Evolutionary conservation across 1,140 invertebrate species (phyloP).

Genomic region (fruit fly (Drosophila melanogaster)): DNA sequence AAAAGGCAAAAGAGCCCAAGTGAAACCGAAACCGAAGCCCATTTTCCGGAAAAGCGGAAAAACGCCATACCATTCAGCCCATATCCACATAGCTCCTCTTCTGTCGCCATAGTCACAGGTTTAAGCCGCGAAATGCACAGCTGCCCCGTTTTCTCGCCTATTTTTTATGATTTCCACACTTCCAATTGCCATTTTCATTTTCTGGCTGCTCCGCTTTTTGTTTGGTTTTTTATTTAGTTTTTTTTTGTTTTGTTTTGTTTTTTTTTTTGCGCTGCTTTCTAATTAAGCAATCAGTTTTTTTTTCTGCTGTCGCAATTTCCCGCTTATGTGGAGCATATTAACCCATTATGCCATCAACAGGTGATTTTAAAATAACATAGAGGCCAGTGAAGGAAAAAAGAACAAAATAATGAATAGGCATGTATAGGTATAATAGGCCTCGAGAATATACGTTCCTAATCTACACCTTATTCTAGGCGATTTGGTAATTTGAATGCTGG

Average conservation of each 20-base stretch:
- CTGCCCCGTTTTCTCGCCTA: conserved; percentile 14
- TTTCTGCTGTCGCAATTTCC: conserved; percentile 14
- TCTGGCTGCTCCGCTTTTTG: neutral
- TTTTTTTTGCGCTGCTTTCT: conserved; percentile 1
- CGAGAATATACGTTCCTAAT: no score
- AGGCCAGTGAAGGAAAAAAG: neutral
- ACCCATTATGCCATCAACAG: conserved; percentile 9
- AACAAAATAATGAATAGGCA: neutral
- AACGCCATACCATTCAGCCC: neutral
- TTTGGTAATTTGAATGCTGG: neutral
- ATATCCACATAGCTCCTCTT: neutral
- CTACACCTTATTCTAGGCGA: neutral
- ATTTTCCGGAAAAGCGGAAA: conserved; percentile 22
- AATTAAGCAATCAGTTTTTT: conserved; percentile 17
- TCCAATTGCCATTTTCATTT: conserved; percentile 25
- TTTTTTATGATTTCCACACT: conserved; percentile 33
- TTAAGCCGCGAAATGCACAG: conserved; percentile 10
- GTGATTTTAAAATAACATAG: neutral
- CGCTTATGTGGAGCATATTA: conserved; percentile 2
- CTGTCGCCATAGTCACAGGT: conserved; percentile 13
- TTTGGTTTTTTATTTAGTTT: neutral
- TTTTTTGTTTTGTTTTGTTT: neutral
- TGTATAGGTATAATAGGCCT: no score
- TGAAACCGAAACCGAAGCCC: conserved; percentile 13
- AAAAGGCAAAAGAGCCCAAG: conserved; percentile 1